Evolutionary conservation across 2,797 vertebrate genomes (phyloP).

Genomic region (Geotrypetes seraphini): DNA sequence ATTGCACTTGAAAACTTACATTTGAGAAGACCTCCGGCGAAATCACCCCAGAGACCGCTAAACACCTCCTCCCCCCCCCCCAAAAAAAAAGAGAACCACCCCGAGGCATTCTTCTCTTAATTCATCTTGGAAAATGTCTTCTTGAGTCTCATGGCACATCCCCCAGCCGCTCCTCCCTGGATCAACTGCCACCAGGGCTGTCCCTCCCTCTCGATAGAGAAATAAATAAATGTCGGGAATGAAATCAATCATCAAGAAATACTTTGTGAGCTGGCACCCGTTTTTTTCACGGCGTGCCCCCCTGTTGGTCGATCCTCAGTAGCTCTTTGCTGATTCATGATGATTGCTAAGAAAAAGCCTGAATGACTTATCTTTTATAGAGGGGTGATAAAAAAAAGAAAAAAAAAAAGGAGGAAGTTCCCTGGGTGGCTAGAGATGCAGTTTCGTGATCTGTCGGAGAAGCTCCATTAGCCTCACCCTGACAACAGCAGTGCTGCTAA

Average conservation of each 20-base stretch:
- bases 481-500: slow-evolving; percentile 34
- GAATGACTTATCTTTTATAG: slow-evolving; percentile 46
- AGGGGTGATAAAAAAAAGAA: slow-evolving; percentile 25
- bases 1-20: slow-evolving; percentile 16
- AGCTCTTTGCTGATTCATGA: slow-evolving; percentile 53
- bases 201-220: slow-evolving; percentile 7
- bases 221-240: slow-evolving; percentile 14
- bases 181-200: slow-evolving; percentile 14
- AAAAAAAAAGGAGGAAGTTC: slow-evolving; percentile 16
- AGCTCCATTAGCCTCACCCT: slow-evolving; percentile 44
- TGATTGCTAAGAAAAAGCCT: slow-evolving; percentile 39
- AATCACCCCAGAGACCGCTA: neutral
- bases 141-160: slow-evolving; percentile 22
- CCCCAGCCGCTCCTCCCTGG: slow-evolving; percentile 9
- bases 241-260: slow-evolving; percentile 33
- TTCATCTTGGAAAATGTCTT: slow-evolving; percentile 12
- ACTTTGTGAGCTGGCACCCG: slow-evolving; percentile 29
- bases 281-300: slow-evolving; percentile 24
- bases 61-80: no score
- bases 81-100: slow-evolving; percentile 2
- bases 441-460: slow-evolving; percentile 27
- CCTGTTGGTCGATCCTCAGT: slow-evolving; percentile 24
- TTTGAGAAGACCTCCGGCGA: slow-evolving; percentile 10
- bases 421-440: slow-evolving; percentile 33
- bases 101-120: slow-evolving; percentile 3